These are phyloP conservation scores for Trachelus tabidus DNA, from an alignment of 2,888 invertebrate species.

Conservation along the genomic window DNA sequence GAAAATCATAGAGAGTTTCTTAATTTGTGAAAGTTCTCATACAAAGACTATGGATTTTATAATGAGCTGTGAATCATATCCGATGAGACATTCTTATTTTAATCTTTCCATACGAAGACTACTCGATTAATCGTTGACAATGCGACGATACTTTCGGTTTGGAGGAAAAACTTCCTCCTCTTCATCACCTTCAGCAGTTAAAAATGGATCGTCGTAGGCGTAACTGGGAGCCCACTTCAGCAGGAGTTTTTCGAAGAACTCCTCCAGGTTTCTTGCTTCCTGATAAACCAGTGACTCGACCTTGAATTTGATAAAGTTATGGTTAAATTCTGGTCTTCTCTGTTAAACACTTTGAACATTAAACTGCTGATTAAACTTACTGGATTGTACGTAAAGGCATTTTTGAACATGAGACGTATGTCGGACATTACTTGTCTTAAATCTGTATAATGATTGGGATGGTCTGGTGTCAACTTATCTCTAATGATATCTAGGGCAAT, in stretches of 20 bases:
- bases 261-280: slow-evolving; percentile 84
- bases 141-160: slow-evolving; percentile 68
- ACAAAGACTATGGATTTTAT: neutral
- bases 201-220: slow-evolving; percentile 70
- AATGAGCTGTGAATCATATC: neutral
- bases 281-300: slow-evolving; percentile 80
- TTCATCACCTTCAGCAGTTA: slow-evolving; percentile 65
- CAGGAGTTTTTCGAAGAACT: slow-evolving; percentile 86
- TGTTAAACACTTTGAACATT: neutral
- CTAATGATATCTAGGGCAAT: slow-evolving; percentile 89
- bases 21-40: neutral
- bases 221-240: slow-evolving; percentile 84
- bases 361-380: slow-evolving; percentile 68
- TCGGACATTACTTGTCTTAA: slow-evolving; percentile 83
- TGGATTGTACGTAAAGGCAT: slow-evolving; percentile 86
- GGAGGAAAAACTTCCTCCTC: slow-evolving; percentile 67
- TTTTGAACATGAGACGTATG: slow-evolving; percentile 86
- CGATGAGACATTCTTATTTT: neutral
- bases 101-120: neutral
- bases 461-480: slow-evolving; percentile 80
- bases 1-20: neutral
- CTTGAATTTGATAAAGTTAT: slow-evolving; percentile 62
- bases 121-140: slow-evolving; percentile 64
- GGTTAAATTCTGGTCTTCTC: neutral
- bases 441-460: slow-evolving; percentile 79